Percentiles rank a stretch among this genome's conserved stretches.
Conservation (phyloP, 2,113 vertebrate species). For the Desmodus rotundus region DNA sequence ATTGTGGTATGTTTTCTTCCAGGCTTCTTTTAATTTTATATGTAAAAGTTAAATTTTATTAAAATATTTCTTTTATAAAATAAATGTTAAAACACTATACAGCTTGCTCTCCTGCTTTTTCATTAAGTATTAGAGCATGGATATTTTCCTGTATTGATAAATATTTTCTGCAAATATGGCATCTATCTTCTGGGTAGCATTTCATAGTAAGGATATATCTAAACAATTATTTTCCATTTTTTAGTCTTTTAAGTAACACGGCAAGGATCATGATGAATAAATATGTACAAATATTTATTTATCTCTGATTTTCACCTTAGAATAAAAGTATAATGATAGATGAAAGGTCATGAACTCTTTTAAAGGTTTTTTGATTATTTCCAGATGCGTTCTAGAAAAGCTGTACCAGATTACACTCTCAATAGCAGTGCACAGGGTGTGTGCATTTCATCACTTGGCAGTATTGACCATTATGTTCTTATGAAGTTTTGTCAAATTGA, state of each 20-base stretch:
- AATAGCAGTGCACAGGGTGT: background rate
- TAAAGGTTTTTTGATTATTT: background rate
- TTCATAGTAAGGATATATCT: conserved; percentile 2
- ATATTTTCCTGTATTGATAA: background rate
- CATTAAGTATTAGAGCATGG: background rate
- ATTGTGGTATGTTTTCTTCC: conserved; percentile 13
- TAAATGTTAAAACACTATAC: background rate
- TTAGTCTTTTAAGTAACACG: conserved; percentile 31
- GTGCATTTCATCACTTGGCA: background rate
- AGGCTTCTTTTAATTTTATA: conserved; percentile 16
- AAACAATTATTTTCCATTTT: conserved; percentile 7
- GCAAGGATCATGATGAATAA: background rate
- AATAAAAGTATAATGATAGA: background rate
- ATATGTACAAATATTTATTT: background rate
- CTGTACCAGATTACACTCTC: background rate
- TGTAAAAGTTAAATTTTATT: conserved; percentile 34
- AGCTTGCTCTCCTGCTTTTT: background rate
- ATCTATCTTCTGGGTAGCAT: background rate
- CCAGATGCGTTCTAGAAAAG: conserved; percentile 11
- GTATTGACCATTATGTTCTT: background rate
- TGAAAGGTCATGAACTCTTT: background rate
- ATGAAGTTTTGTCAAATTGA: background rate
- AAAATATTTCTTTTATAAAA: conserved; percentile 3
- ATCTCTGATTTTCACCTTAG: background rate
- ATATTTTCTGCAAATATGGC: background rate